Evolutionary conservation across 2,888 invertebrate species (phyloP), one percentile per base, ranked within the genome.

Genomic region (Eutolmus rufibarbis): DNA sequence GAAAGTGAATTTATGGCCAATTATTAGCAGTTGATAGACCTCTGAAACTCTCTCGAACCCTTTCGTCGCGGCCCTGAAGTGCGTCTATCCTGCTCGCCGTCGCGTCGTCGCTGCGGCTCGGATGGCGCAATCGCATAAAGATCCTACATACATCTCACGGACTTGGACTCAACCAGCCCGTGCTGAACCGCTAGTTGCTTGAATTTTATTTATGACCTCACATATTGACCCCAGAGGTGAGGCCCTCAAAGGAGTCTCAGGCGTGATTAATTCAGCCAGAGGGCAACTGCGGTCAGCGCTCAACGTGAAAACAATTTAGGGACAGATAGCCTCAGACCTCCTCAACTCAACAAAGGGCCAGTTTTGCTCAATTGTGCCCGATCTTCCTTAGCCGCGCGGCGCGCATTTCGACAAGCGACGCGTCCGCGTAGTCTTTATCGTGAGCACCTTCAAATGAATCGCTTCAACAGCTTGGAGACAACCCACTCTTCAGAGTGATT

Each of bases 1-100:
- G 76, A 85, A 85, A 85, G 85, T 85, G 74, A 85, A 85, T 85
- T 85, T 85, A 76, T 74, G 85, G 40, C 31, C 85, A 76, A 85
- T 85, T 85, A 76, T 85, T 85, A 51, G 12, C 46, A 23, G 46
- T 46, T 40, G 79, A 40, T 46, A 46, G 19, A 40, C 46, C 28
- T 40, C 43, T 46, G 16, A 46, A 43, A 43, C 23, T 51, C 37
- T 19, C 23, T n/a, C 37, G n/a, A 37, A 79, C 19, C 28, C 43
- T 79, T 79, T 79, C 51, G 28, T 76, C 16, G n/a, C 34, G 16
- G 34, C 76, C 76, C 37, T 28, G 23, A 66, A 66, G 28, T 28
- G 28, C 66, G 66, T 28, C 28, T 2, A 23, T 23, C 9, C 2
- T 2, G 19, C 12, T 5, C 19, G 9, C 56, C 34, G 34, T 34